Base-by-base conservation (phyloP, 2,888 invertebrate species). In the Coremacera marginata region DNA sequence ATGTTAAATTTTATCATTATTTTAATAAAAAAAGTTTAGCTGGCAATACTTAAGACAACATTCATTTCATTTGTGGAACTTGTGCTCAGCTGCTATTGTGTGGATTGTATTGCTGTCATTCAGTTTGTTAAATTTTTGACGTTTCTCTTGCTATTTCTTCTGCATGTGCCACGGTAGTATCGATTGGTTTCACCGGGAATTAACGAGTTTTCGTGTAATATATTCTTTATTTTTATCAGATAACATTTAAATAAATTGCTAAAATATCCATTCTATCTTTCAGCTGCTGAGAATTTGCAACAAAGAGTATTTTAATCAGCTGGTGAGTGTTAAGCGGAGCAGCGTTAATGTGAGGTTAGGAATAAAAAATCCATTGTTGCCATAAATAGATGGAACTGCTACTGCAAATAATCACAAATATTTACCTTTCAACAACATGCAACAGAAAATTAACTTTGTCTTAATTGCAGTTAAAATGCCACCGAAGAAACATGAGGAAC, bases 401-500 rank as follows among this genome's bases (percentile, higher is more conserved):
- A 44, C 44, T 44, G 44, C 44, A 1, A 44, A 44, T 37, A 11
- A 44, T 22, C 1, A 3, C 27, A 22, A 60, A 8, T 60, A 25
- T 60, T n/a, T 60, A 60, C 27, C 4, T 25, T 44, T 14, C 60
- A 60, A 19, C 11, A 25, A 8, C 0, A 1, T 22, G 22, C 14
- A n/a, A n/a, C n/a, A 16, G 31, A 34, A 25, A 0, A 52, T 16
- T 31, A 25, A 49, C 52, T 27, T 72, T 67, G 5, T 44, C 3
- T 68, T 57, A 67, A 49, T 79, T 79, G 27, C 76, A 80, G 78
- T 55, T 75, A 83, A 82, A 78, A 89, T 89, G 89, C 88, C 95
- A 84, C 96, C 96, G 11, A 96, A 96, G 90, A 98, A 98, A 90
- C 95, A 94, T 80, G 95, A 95, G 86, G 96, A 95, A 86, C 95